Evolutionary conservation across 2,888 invertebrate genomes (phyloP), one percentile per base, ranked within the genome.

Genomic region (Drosophila eohydei): DNA sequence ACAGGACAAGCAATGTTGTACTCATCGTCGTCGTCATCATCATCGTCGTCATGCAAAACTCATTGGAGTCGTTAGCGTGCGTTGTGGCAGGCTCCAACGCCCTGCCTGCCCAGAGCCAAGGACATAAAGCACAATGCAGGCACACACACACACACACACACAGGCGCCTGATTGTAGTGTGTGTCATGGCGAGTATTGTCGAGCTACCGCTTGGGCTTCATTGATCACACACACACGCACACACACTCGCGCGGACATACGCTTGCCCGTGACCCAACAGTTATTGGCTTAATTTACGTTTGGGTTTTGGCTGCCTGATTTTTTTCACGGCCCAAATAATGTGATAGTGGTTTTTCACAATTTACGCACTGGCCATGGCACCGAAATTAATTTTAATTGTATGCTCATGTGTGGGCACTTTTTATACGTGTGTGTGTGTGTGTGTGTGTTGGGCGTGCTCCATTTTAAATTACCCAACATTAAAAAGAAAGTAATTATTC

Each of bases 291-390:
- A 83, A 86, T 86, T 87, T 83, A 81, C 88, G 85, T 79, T 79
- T 73, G 71, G 71, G 72, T 70, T 80, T 81, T 78, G 70, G 67
- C 69, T 69, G 71, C 64, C 67, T 80, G 65, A 73, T 80, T 76
- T 70, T 43, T 80, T 55, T 64, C 68, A 64, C 76, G 62, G 46
- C 60, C 72, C 69, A 85, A 85, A 86, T 85, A 86, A 86, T 87
- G 88, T 87, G 86, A 85, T 87, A 87, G 86, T 86, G 86, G 88
- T 83, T 86, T 86, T 86, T 82, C 69, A 82, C 88, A 86, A 86
- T 86, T 86, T 86, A 87, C 86, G 82, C 80, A 83, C 87, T 85
- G 71, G 78, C 82, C 83, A 64, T 70, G 78, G 57, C 76, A 78
- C 71, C 66, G 80, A 85, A 87, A 87, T 86, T 85, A 86, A 86